Base-by-base conservation (phyloP, 2,113 vertebrate species). In the Anoplopoma fimbria region DNA sequence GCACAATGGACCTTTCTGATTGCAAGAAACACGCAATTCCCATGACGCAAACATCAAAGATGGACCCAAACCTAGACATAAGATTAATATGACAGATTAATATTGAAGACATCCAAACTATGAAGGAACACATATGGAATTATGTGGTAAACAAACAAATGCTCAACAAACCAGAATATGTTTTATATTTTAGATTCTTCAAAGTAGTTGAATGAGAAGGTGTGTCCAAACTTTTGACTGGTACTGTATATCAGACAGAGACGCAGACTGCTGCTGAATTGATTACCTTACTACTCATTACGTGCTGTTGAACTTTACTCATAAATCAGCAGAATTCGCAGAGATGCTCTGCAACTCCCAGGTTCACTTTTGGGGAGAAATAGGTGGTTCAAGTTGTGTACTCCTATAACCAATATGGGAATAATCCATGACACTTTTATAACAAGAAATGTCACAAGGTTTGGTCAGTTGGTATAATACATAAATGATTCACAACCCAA, bases 41-140 rank as follows among this genome's bases (percentile, higher is more conserved):
- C 69, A 62, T 3, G 51, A 77, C 31, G 55, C 8, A 0, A 79
- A 79, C 87, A 84, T 93, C 84, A 36, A 91, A 89, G 81, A 64
- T 36, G 25, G 62, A 42, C 68, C 42, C 36, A 70, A 73, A 62
- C 47, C 60, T n/a, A n/a, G n/a, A n/a, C n/a, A n/a, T n/a, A n/a
- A n/a, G n/a, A n/a, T n/a, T n/a, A n/a, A n/a, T n/a, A n/a, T n/a
- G n/a, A n/a, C n/a, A n/a, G n/a, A n/a, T n/a, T n/a, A n/a, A n/a
- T n/a, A n/a, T n/a, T n/a, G n/a, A n/a, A n/a, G n/a, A n/a, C n/a
- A n/a, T n/a, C n/a, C n/a, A n/a, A n/a, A n/a, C n/a, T n/a, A n/a
- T n/a, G n/a, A n/a, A n/a, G n/a, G n/a, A n/a, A n/a, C n/a, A n/a
- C n/a, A n/a, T n/a, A n/a, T n/a, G n/a, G n/a, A n/a, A n/a, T n/a